phyloP scores from a whole-genome alignment of 2,113 vertebrate genomes.

The Zosterops japonicus region DNA sequence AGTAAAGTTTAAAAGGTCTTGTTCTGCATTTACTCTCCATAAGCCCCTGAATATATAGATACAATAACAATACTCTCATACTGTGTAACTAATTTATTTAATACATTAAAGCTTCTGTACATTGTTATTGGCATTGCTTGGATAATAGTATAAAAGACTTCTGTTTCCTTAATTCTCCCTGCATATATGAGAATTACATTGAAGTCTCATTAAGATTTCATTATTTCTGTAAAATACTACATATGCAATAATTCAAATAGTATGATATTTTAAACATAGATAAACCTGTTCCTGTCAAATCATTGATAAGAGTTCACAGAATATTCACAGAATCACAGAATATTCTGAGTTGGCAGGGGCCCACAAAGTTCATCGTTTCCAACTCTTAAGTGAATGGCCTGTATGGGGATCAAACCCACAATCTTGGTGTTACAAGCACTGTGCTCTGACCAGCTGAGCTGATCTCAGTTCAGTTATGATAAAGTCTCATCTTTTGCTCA shows the following conservation, averaged over 20 bases:
- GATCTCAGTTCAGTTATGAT: not conserved
- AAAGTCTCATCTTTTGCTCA: not conserved
- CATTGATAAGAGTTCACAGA: not conserved
- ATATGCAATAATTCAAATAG: not conserved
- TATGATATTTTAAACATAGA: not conserved
- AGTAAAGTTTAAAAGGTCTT: not conserved
- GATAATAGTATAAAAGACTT: not conserved
- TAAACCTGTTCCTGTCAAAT: not conserved
- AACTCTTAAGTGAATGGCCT: not conserved
- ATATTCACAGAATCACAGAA: not conserved
- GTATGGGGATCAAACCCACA: not conserved
- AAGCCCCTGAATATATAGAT: not conserved
- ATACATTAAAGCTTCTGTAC: not conserved
- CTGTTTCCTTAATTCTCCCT: not conserved
- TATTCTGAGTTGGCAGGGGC: not conserved
- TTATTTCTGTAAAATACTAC: not conserved
- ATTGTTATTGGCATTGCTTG: not conserved
- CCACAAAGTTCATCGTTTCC: rapidly evolving
- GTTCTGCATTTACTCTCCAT: not conserved
- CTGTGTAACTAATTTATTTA: not conserved
- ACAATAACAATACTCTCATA: not conserved
- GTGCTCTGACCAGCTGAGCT: not conserved
- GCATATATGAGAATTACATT: not conserved
- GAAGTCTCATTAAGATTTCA: not conserved
- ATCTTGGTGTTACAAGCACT: not conserved